Evolutionary conservation across 2,888 invertebrate species (phyloP), one percentile per base, ranked within the genome.

Genomic region (Melipona beecheii): DNA sequence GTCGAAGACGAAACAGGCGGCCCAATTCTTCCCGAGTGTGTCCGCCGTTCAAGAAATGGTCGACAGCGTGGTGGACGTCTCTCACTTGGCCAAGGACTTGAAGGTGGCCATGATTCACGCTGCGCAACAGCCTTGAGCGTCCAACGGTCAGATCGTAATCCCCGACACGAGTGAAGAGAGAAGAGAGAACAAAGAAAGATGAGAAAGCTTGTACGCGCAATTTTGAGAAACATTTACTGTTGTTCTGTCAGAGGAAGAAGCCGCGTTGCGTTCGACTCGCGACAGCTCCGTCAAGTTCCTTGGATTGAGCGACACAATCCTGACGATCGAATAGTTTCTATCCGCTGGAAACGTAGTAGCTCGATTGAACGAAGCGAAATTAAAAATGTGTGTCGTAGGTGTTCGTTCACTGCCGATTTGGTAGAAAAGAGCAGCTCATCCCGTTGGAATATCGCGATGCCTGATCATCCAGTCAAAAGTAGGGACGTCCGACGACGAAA

Each of bases 11-110:
- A 98, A 98, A 94, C 97, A 97, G 85, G 99, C 99, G 0, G 98
- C 98, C 5, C 96, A 98, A 81, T 97, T 98, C 95, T 99, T 98
- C 94, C 99, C 99, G 0, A 98, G 98, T 92, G 98, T 98, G 17
- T 96, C 96, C 58, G 98, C 98, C 0, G 98, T 98, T 27, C 98
- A 98, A 90, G 98, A 98, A 90, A 99, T 99, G 99, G 98, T 99
- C 11, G 98, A 98, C 93, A 97, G 98, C 9, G 97, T 99, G 56
- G 97, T 98, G 49, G 97, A 97, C 88, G 97, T 99, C 62, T 98
- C 98, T 0, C 97, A 97, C 90, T 95, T 98, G 75, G 98, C 98
- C 17, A 96, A 97, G 90, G 97, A 97, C 90, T 95, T 98, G 75
- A 97, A 98, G 89, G 95, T 97, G 78, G 96, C 96, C 78, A 95